phyloP scores from a whole-genome alignment of 2,797 vertebrate genomes.

The Xiphophorus birchmanni region DNA sequence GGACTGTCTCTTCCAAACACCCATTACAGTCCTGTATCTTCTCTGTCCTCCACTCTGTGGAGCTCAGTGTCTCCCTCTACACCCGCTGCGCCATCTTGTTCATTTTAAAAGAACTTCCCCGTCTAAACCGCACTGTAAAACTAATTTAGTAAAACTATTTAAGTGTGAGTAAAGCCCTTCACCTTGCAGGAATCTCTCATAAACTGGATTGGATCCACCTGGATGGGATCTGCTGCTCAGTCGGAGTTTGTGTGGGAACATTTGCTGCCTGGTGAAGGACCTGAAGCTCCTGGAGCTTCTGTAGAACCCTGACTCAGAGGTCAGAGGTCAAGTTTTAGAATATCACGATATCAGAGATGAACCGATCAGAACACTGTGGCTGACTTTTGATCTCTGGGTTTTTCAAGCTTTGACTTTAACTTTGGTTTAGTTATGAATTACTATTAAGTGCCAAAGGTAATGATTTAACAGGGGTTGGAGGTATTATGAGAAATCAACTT shows the following conservation, averaged over 20 bases:
- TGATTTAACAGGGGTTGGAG: not conserved
- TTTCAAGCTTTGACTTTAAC: not conserved
- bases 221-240: not conserved
- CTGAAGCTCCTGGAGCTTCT: not conserved
- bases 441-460: not conserved
- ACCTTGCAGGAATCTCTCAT: not conserved
- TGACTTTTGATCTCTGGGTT: not conserved
- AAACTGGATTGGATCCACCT: not conserved
- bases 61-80: conserved; percentile 58
- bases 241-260: not conserved
- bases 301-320: not conserved
- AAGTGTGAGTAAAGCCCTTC: not conserved
- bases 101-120: conserved; percentile 6
- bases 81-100: not conserved
- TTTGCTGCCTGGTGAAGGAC: not conserved
- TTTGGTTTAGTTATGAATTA: not conserved
- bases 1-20: conserved; percentile 46
- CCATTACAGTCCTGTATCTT: conserved; percentile 68
- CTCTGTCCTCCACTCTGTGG: conserved; percentile 11
- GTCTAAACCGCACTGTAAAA: conserved; percentile 7
- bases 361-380: not conserved
- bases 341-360: not conserved
- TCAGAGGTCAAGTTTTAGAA: not conserved
- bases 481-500: too few species aligned
- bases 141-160: not conserved